These are phyloP conservation scores for Neelides sp. DNA, from an alignment of 1,140 invertebrate species.

Conservation along the genomic window DNA sequence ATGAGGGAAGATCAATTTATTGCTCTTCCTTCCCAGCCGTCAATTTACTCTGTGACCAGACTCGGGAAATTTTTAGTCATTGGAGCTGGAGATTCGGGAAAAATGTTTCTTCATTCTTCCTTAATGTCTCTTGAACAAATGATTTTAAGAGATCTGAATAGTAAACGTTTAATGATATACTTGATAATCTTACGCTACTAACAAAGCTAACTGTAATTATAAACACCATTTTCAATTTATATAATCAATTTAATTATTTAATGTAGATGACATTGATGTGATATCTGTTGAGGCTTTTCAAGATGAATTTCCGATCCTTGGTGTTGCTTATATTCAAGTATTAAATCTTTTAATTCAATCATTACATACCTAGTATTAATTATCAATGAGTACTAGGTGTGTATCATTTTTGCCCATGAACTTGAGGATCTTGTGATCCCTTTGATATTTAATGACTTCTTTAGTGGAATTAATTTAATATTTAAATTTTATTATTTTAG, in stretches of 20 bases:
- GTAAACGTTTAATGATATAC: slow-evolving; percentile 6
- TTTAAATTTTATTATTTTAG: neutral
- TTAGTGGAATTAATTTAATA: neutral
- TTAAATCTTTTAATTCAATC: neutral
- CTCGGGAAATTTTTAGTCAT: slow-evolving; percentile 19
- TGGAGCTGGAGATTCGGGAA: slow-evolving; percentile 24
- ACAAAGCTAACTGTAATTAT: neutral
- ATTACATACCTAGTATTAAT: neutral
- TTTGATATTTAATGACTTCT: too few relatives aligned
- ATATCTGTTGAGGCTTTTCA: slow-evolving; percentile 22
- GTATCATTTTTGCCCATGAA: too few relatives aligned
- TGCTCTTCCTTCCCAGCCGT: slow-evolving; percentile 19
- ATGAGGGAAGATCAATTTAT: slow-evolving; percentile 27
- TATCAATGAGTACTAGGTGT: neutral
- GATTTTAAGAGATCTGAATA: slow-evolving; percentile 13
- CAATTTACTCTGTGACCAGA: slow-evolving; percentile 22
- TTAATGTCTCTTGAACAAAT: slow-evolving; percentile 15
- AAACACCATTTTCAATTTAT: neutral
- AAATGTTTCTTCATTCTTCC: slow-evolving; percentile 5
- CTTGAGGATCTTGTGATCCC: too few relatives aligned
- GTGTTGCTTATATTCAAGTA: slow-evolving; percentile 21
- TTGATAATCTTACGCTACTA: neutral
- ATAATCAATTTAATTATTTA: neutral
- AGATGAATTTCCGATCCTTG: slow-evolving; percentile 21
- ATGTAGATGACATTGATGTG: slow-evolving; percentile 20